Conservation (phyloP, 2,888 invertebrate species). For the Hirtodrosophila confusa region DNA sequence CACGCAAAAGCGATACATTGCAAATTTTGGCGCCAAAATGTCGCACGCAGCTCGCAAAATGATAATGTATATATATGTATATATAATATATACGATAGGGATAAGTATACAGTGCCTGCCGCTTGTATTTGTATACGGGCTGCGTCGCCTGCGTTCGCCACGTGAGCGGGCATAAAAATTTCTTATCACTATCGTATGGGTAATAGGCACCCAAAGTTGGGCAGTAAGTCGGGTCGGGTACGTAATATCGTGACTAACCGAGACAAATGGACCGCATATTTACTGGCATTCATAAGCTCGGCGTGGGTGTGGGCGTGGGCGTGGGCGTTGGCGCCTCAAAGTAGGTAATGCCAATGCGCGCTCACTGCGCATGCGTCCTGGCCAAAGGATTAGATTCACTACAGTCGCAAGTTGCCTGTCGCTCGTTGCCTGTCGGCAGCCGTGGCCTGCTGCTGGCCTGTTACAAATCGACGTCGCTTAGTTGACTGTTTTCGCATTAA, state of each 20-base stretch:
- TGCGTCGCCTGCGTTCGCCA: constrained; percentile 27
- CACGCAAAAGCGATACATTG: constrained; percentile 66
- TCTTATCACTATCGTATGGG: constrained; percentile 83
- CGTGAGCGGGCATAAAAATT: constrained; percentile 72
- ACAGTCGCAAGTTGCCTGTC: neutral
- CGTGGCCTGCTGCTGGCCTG: constrained; percentile 69
- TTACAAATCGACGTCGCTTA: constrained; percentile 82
- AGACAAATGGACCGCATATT: constrained; percentile 32
- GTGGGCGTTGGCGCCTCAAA: constrained; percentile 5
- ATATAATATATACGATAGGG: constrained; percentile 8
- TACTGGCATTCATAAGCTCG: constrained; percentile 23
- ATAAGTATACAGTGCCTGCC: constrained; percentile 1
- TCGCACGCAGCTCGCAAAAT: constrained; percentile 28
- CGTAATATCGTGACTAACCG: neutral
- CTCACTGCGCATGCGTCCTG: constrained; percentile 59
- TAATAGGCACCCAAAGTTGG: constrained; percentile 81
- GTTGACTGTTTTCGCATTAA: constrained; percentile 84
- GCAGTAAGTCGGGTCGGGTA: constrained; percentile 68
- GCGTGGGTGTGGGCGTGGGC: constrained; percentile 7
- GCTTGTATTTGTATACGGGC: neutral
- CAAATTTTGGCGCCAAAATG: constrained; percentile 61
- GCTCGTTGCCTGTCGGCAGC: neutral
- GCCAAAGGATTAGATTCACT: constrained; percentile 3
- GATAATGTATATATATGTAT: constrained; percentile 59
- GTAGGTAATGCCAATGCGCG: constrained; percentile 15